Percentiles rank a stretch among this genome's conserved stretches.
phyloP scores from a whole-genome alignment of 1,140 invertebrate species.

The Drosophila neocordata region DNA sequence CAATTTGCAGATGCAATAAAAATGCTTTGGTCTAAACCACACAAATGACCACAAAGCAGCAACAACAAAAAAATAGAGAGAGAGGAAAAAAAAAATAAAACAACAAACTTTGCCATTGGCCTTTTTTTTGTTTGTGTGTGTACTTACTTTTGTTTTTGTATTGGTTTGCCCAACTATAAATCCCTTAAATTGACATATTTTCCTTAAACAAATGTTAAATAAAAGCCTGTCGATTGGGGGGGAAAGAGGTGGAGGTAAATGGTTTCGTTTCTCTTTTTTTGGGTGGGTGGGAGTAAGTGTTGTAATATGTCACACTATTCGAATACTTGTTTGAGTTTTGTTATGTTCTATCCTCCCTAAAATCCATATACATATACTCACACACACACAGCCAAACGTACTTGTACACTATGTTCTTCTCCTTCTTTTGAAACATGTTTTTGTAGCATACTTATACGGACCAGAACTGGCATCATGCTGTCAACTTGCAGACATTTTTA shows the following conservation, averaged over 20 bases:
- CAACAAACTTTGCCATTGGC: conserved; percentile 18
- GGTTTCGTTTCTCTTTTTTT: not conserved
- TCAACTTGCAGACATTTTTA: conserved; percentile 72
- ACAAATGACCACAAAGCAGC: conserved; percentile 50
- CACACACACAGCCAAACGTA: not conserved
- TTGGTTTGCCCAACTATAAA: conserved; percentile 22
- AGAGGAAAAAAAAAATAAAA: too few species aligned
- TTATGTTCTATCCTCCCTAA: conserved; percentile 31
- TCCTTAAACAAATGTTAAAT: conserved; percentile 18
- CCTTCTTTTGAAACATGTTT: conserved; percentile 13
- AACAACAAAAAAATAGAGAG: conserved; percentile 13
- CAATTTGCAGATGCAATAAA: conserved; percentile 46
- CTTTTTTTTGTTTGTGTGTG: conserved; percentile 7
- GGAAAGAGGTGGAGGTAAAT: not conserved
- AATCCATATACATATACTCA: not conserved
- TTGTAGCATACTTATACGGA: conserved; percentile 72
- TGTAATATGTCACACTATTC: conserved; percentile 77
- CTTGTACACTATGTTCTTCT: not conserved
- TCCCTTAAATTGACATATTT: conserved; percentile 57
- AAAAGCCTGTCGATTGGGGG: conserved; percentile 33
- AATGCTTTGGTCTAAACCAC: conserved; percentile 25
- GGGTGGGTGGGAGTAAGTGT: conserved; percentile 31
- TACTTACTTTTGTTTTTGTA: conserved; percentile 7
- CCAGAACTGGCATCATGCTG: conserved; percentile 69
- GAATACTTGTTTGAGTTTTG: conserved; percentile 67